A percentile compares a stretch with the other conserved stretches of the same genome.
Conservation (phyloP, 1,140 invertebrate species). For the Monomorium pharaonis region DNA sequence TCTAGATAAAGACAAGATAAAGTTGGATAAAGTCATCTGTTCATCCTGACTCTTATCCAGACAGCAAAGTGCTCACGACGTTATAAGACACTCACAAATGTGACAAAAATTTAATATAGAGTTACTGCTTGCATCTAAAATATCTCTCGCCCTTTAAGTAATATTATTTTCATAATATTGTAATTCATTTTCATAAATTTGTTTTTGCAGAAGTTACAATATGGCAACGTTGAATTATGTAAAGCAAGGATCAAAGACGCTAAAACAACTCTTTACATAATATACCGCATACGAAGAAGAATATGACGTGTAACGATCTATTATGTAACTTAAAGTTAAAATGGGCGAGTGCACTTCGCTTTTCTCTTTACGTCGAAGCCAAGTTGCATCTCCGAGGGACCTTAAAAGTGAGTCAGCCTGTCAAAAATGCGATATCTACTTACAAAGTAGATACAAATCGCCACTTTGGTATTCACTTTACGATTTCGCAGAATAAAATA, state of each 20-base stretch:
- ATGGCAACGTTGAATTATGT: slow-evolving; percentile 9
- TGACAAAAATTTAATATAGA: neutral
- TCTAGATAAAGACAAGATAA: too few species aligned
- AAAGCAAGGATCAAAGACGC: neutral
- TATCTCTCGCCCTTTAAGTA: neutral
- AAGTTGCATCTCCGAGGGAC: neutral
- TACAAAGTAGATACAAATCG: slow-evolving; percentile 11
- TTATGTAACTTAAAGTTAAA: slow-evolving; percentile 22
- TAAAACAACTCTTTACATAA: neutral
- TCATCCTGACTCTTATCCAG: too few species aligned
- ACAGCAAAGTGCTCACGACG: neutral
- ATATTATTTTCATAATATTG: slow-evolving; percentile 14
- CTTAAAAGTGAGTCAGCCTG: slow-evolving; percentile 17
- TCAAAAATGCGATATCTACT: slow-evolving; percentile 23
- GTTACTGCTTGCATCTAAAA: neutral
- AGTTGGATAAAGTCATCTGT: too few species aligned
- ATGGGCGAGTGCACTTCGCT: slow-evolving; percentile 10
- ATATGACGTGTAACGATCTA: neutral
- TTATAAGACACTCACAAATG: neutral
- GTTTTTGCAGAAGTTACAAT: neutral
- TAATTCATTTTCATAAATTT: slow-evolving; percentile 15
- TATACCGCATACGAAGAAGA: neutral
- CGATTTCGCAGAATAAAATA: neutral
- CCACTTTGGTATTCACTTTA: slow-evolving; percentile 10
- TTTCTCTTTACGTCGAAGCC: neutral